Evolutionary conservation across 2,797 vertebrate genomes (phyloP), one percentile per base, ranked within the genome.

Genomic region (Ctenopoma kingsleyae): DNA sequence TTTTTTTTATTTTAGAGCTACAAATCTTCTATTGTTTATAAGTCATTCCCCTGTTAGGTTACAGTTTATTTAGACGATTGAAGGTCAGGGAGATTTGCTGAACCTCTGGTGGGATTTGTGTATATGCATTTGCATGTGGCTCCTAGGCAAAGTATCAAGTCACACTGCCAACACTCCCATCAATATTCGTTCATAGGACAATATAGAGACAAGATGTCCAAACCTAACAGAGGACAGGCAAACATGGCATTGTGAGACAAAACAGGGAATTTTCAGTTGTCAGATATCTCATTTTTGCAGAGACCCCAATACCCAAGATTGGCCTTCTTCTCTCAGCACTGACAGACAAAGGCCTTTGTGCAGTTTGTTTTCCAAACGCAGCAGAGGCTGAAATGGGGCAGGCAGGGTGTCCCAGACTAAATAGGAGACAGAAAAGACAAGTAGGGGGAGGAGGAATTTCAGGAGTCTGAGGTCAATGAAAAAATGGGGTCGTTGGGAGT

Each of bases 281-380:
- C 63, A 67, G 61, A 72, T 61, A 47, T 83, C 72, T 77, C 67
- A 67, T 61, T 80, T 72, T 76, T 74, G 71, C 81, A 73, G 71
- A 74, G 50, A 80, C 76, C 76, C 58, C 50, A 69, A 64, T 50
- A 22, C 44, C 82, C 75, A 20, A 47, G 10, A 47, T 11, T 70
- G 47, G 38, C 53, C 60, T 56, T 55, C 54, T 27, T 85, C 49
- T 82, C 76, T 74, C 80, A 81, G 50, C 60, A 32, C 44, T 67
- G 56, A 69, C 82, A 81, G 81, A 91, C 82, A 93, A 92, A 89
- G 78, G 74, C 84, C 76, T 88, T 93, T 93, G 89, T 91, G 78
- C 10, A 27, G 77, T 67, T 83, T 85, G 79, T 84, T 87, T 84
- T 83, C 80, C 74, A 82, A 74, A 77, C 23, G 57, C 23, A 56